Conservation (phyloP, 2,888 invertebrate genomes). For the Hypolimnas misippus region DNA sequence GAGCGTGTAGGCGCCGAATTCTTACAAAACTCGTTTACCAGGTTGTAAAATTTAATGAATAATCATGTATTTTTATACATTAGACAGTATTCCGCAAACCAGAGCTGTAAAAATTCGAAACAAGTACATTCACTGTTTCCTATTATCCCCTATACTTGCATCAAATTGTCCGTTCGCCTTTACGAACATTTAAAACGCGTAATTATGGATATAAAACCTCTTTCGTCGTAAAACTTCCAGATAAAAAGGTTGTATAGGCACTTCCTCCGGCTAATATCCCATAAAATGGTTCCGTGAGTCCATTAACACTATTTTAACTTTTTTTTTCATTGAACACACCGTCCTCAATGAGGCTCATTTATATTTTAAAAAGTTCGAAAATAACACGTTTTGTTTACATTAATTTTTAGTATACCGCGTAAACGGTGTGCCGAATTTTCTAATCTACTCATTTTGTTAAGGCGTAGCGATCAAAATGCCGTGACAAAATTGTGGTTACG, state of each 20-base stretch:
- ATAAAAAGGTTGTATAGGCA: constrained; percentile 76
- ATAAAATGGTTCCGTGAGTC: constrained; percentile 71
- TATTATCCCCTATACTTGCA: constrained; percentile 52
- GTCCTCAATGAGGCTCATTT: constrained; percentile 79
- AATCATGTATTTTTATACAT: constrained; percentile 17
- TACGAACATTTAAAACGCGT: constrained; percentile 67
- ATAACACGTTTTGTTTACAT: constrained; percentile 76
- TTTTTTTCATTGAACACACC: constrained; percentile 74
- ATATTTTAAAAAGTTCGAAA: constrained; percentile 73
- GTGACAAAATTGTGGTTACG: constrained; percentile 47
- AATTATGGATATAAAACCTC: constrained; percentile 81
- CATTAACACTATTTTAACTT: constrained; percentile 79
- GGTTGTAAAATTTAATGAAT: constrained; percentile 28
- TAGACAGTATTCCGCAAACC: constrained; percentile 32
- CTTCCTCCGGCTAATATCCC: constrained; percentile 71
- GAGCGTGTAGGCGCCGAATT: constrained; percentile 21
- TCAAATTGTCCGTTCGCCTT: constrained; percentile 69
- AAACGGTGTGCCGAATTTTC: constrained; percentile 77
- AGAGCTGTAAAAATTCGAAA: constrained; percentile 24
- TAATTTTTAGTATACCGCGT: constrained; percentile 70
- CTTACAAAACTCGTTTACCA: constrained; percentile 16
- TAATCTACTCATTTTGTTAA: constrained; percentile 34
- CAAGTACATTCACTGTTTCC: constrained; percentile 35
- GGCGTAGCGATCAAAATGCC: constrained; percentile 60
- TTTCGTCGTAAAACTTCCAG: constrained; percentile 72